Percentiles rank a stretch among this genome's conserved stretches.
These are phyloP conservation scores for Catotricha subobsoleta DNA, from an alignment of 2,888 invertebrate species.

Conservation along the genomic window DNA sequence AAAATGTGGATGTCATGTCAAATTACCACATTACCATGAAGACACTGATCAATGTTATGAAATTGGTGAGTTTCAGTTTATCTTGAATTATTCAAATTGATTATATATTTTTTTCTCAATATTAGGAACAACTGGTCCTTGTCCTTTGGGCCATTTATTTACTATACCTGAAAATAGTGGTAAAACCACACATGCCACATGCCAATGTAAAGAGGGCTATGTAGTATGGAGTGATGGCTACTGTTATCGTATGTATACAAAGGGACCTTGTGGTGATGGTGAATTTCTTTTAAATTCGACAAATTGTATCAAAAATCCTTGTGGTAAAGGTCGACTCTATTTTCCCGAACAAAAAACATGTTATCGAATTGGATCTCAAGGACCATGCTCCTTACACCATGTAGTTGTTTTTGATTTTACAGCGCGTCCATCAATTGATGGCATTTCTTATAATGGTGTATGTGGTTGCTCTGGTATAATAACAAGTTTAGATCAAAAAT, in stretches of 20 bases:
- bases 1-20: slow-evolving; percentile 51
- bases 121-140: slow-evolving; percentile 55
- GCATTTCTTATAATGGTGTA: slow-evolving; percentile 64
- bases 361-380: slow-evolving; percentile 57
- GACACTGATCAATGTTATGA: slow-evolving; percentile 53
- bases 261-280: slow-evolving; percentile 53
- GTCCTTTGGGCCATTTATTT: slow-evolving; percentile 54
- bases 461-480: slow-evolving; percentile 47
- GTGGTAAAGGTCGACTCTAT: slow-evolving; percentile 55
- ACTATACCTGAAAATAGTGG: slow-evolving; percentile 30
- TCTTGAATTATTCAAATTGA: background rate
- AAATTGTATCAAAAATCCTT: slow-evolving; percentile 50
- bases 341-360: slow-evolving; percentile 55
- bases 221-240: slow-evolving; percentile 41
- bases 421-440: slow-evolving; percentile 57
- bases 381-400: slow-evolving; percentile 54
- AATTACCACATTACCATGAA: slow-evolving; percentile 56
- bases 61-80: slow-evolving; percentile 43
- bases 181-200: slow-evolving; percentile 32
- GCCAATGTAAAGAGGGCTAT: slow-evolving; percentile 52
- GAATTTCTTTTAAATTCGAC: slow-evolving; percentile 53
- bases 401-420: slow-evolving; percentile 68
- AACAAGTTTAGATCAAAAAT: slow-evolving; percentile 27
- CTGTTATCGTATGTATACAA: slow-evolving; percentile 62
- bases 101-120: background rate